Evolutionary conservation across 2,888 invertebrate genomes (phyloP), one percentile per base, ranked within the genome.

Genomic region (Odontocolon sp.): DNA sequence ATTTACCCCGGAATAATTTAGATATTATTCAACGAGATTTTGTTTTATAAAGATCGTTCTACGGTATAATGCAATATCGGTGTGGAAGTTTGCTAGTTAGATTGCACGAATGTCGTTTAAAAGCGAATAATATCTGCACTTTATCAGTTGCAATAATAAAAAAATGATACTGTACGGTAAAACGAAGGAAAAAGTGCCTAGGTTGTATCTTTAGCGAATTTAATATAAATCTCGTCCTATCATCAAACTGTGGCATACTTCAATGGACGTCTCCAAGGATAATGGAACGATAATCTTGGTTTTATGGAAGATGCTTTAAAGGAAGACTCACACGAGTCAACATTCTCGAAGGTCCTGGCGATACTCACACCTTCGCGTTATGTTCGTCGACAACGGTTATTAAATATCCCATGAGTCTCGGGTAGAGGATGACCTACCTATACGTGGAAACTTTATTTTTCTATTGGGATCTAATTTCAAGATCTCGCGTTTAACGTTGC

Each of bases 301-400:
- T 79, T 77, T 75, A 72, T 72, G 70, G 45, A 70, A 28, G 63
- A 47, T 64, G 50, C 42, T 66, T 42, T 11, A 4, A 33, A 4
- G 3, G 33, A 33, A 3, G 18, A 33, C 33, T 14, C 33, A 18
- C 18, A 47, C 45, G 33, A 9, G 11, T 63, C 26, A 40, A 14
- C 28, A 52, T 52, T 16, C 16, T 6, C 40, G 6, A 26, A 38
- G 33, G 9, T n/a, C 16, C 45, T 8, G 9, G 16, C 18, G 26
- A 47, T 9, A 16, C 14, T 11, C 16, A 26, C 31, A 16, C 8
- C 26, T 11, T 14, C 45, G 45, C 14, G 26, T 31, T 57, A 57
- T 26, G 26, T 42, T 45, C 16, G 11, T 33, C 3, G 56, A 67
- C 33, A 45, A 56, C 14, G 56, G 40, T 45, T 31, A 45, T 56